Conservation (phyloP, 1,140 invertebrate species). For the Pseudoatta argentina region DNA sequence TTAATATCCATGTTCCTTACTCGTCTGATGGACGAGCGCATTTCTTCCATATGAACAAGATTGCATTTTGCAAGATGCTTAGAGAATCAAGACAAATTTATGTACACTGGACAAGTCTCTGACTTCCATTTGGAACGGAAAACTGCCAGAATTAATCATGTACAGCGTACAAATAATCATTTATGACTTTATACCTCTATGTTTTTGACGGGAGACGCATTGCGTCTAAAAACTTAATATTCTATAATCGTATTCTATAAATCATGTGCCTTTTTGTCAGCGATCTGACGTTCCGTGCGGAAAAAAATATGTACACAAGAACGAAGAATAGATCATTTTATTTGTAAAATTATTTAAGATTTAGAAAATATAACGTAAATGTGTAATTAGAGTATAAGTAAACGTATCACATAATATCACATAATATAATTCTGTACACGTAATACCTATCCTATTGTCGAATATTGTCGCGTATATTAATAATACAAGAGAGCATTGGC, state of each 20-base stretch:
- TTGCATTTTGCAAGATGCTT: background rate
- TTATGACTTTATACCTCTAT: background rate
- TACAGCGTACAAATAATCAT: background rate
- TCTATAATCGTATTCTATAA: slow-evolving; percentile 1
- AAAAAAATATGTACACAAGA: slow-evolving; percentile 5
- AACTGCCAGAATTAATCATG: slow-evolving; percentile 29
- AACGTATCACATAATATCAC: slow-evolving; percentile 67
- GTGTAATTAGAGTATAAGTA: slow-evolving; percentile 38
- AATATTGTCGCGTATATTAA: slow-evolving; percentile 21
- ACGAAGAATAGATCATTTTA: slow-evolving; percentile 14
- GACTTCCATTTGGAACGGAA: background rate
- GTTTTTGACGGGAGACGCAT: background rate
- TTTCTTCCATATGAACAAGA: background rate
- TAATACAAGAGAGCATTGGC: slow-evolving; percentile 15
- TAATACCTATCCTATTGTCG: slow-evolving; percentile 38
- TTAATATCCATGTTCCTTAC: slow-evolving; percentile 29
- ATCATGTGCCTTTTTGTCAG: slow-evolving; percentile 22
- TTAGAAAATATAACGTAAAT: slow-evolving; percentile 46
- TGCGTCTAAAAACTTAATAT: background rate
- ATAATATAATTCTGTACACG: slow-evolving; percentile 48
- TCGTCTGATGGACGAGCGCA: background rate
- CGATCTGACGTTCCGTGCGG: background rate
- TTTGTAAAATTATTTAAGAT: slow-evolving; percentile 39
- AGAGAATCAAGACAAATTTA: background rate
- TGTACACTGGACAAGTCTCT: background rate